phyloP scores from a whole-genome alignment of 2,888 invertebrate genomes.

The Unio delphinus region DNA sequence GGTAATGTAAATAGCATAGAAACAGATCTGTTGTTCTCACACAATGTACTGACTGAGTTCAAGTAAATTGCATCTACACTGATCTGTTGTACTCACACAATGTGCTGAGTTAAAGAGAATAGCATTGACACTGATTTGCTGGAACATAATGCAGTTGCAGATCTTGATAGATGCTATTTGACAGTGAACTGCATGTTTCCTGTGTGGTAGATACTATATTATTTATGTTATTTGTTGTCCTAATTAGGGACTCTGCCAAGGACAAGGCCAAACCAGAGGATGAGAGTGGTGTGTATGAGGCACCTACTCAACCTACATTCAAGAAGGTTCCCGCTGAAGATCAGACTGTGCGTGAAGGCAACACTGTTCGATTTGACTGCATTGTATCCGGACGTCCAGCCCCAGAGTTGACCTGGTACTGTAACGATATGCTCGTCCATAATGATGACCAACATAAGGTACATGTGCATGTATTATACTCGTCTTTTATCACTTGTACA shows the following conservation, averaged over 20 bases:
- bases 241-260: slow-evolving; percentile 36
- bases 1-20: no score
- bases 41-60: no score
- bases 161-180: no score
- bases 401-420: slow-evolving; percentile 83
- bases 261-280: slow-evolving; percentile 43
- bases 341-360: slow-evolving; percentile 73
- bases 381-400: slow-evolving; percentile 68
- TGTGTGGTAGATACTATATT: neutral
- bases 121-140: no score
- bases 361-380: slow-evolving; percentile 71
- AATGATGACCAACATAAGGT: slow-evolving; percentile 84
- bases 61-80: no score
- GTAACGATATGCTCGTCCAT: slow-evolving; percentile 83
- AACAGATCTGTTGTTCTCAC: no score
- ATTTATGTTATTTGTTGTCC: neutral
- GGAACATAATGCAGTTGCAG: no score
- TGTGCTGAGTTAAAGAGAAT: no score
- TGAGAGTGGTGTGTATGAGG: slow-evolving; percentile 68
- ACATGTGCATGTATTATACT: neutral
- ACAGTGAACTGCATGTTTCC: neutral
- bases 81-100: no score
- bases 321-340: slow-evolving; percentile 64
- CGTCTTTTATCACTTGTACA: neutral
- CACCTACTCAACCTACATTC: slow-evolving; percentile 66